Percentiles rank a stretch among this genome's conserved stretches.
Evolutionary conservation across 2,797 vertebrate genomes (phyloP).

Genomic region (Amniataba percoides): DNA sequence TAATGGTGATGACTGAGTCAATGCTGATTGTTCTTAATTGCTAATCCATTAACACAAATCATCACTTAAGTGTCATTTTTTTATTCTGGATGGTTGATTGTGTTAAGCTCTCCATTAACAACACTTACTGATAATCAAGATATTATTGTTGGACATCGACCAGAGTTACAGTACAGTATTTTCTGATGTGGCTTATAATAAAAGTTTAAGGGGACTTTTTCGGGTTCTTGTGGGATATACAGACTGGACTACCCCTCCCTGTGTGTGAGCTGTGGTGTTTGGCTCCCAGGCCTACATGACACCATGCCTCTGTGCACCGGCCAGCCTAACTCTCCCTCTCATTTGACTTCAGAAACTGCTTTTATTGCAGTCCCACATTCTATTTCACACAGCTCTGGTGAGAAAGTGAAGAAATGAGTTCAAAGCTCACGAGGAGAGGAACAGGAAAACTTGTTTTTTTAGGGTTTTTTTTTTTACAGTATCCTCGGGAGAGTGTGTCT

Average conservation of each 20-base stretch:
- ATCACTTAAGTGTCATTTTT: slow-evolving; percentile 44
- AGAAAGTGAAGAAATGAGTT: slow-evolving; percentile 53
- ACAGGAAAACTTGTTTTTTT: too few relatives aligned
- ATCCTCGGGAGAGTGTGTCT: slow-evolving; percentile 32
- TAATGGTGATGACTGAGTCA: too few relatives aligned
- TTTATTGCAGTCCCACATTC: slow-evolving; percentile 64
- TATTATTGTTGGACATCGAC: slow-evolving; percentile 49
- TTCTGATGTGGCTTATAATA: slow-evolving; percentile 20
- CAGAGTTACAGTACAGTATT: slow-evolving; percentile 2
- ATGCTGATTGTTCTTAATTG: slow-evolving; percentile 36
- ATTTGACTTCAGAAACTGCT: slow-evolving; percentile 60
- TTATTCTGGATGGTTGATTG: slow-evolving; percentile 24
- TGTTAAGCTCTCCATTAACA: slow-evolving; percentile 24
- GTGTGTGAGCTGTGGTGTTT: slow-evolving; percentile 67
- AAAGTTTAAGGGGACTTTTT: slow-evolving; percentile 53
- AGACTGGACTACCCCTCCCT: slow-evolving; percentile 55
- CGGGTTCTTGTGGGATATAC: slow-evolving; percentile 36
- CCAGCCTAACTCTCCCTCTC: slow-evolving; percentile 66
- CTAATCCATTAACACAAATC: slow-evolving; percentile 49
- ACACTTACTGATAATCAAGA: slow-evolving; percentile 45
- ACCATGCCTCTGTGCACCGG: slow-evolving; percentile 54
- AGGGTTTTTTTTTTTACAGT: slow-evolving; percentile 51
- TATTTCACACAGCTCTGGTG: slow-evolving; percentile 48
- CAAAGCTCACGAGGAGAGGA: slow-evolving; percentile 57
- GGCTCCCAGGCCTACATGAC: slow-evolving; percentile 67